A percentile compares a stretch with the other conserved stretches of the same genome.
phyloP scores from a whole-genome alignment of 1,140 invertebrate genomes.

The Scaptomyza graminum region DNA sequence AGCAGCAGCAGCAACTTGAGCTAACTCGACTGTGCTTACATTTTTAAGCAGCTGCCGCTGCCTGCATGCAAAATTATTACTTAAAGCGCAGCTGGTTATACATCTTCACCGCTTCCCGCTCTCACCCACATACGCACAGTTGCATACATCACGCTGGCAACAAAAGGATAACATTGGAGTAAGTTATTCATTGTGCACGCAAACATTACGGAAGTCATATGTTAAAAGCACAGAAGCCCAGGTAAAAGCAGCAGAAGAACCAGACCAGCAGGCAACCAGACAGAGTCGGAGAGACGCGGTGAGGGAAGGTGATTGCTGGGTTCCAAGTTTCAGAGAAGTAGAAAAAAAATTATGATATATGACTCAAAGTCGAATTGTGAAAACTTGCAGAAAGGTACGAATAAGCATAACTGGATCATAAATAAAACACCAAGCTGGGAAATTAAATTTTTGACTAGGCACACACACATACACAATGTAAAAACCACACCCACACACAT shows the following conservation, averaged over 20 bases:
- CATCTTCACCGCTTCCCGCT: not conserved
- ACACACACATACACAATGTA: slow-evolving; percentile 14
- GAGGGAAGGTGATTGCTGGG: not conserved
- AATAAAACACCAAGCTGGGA: slow-evolving; percentile 76
- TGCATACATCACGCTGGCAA: slow-evolving; percentile 61
- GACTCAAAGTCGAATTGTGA: slow-evolving; percentile 81
- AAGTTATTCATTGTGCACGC: slow-evolving; percentile 82
- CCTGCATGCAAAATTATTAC: slow-evolving; percentile 79
- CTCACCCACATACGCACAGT: slow-evolving; percentile 38
- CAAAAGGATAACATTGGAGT: slow-evolving; percentile 80
- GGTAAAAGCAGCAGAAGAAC: slow-evolving; percentile 17
- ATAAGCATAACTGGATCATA: slow-evolving; percentile 81
- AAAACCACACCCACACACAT: slow-evolving; percentile 6
- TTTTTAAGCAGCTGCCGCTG: slow-evolving; percentile 79
- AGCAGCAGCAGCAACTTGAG: slow-evolving; percentile 51
- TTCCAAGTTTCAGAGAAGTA: slow-evolving; percentile 58
- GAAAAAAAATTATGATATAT: slow-evolving; percentile 75
- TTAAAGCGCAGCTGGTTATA: slow-evolving; percentile 75
- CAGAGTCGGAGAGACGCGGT: not conserved
- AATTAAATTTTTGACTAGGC: slow-evolving; percentile 81
- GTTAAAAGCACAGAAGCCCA: slow-evolving; percentile 65
- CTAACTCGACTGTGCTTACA: slow-evolving; percentile 68
- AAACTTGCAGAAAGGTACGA: slow-evolving; percentile 81
- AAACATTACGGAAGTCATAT: slow-evolving; percentile 83
- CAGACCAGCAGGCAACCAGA: slow-evolving; percentile 52